Percentiles rank a stretch among this genome's conserved stretches.
phyloP scores from a whole-genome alignment of 2,797 vertebrate genomes.

The Sebastes glaucus region DNA sequence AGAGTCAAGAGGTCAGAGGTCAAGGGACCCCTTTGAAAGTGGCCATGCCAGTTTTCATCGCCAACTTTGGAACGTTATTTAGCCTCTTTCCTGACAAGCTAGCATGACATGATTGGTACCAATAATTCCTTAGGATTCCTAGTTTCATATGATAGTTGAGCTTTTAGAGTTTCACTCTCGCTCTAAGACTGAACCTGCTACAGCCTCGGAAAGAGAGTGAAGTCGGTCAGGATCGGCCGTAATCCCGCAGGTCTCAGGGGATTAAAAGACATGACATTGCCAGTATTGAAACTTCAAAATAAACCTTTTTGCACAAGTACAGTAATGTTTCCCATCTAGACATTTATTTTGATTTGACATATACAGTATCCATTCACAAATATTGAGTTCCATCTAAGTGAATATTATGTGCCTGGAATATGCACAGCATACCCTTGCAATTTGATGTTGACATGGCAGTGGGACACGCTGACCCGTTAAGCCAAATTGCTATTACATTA shows the following conservation, averaged over 20 bases:
- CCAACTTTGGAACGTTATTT: no score
- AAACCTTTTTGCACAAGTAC: background rate
- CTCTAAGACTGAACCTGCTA: no score
- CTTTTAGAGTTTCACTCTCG: rapidly evolving
- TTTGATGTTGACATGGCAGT: slow-evolving; percentile 2
- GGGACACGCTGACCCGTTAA: slow-evolving; percentile 30
- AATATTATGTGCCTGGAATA: background rate
- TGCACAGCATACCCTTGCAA: background rate
- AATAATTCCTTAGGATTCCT: no score
- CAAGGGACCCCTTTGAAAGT: no score
- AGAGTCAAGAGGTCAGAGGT: no score
- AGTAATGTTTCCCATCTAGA: background rate
- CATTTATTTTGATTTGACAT: background rate
- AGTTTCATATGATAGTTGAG: no score
- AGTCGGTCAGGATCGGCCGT: no score
- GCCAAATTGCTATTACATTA: slow-evolving; percentile 44
- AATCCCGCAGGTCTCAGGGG: no score
- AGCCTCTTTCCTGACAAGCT: no score
- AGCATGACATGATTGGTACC: no score
- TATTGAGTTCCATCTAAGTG: background rate
- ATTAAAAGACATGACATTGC: background rate
- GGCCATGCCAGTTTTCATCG: no score
- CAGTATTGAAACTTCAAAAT: background rate
- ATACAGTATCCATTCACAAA: background rate
- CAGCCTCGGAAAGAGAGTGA: no score